These are phyloP conservation scores for Trichacis sp. DNA, from an alignment of 2,888 invertebrate species.

Conservation along the genomic window DNA sequence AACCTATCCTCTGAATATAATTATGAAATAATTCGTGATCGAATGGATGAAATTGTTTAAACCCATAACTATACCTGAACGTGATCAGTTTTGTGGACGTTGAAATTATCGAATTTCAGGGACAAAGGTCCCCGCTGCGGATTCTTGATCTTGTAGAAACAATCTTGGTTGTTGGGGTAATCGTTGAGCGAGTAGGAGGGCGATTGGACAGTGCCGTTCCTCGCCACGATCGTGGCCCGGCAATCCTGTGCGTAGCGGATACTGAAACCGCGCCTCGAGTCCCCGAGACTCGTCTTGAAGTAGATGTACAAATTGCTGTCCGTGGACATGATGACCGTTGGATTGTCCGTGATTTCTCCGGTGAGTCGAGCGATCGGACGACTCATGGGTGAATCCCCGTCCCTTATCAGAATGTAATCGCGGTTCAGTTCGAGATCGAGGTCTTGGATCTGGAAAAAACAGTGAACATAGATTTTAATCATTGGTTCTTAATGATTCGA, in stretches of 20 bases:
- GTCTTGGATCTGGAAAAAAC: constrained; percentile 76
- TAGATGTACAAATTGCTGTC: constrained; percentile 90
- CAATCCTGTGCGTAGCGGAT: constrained; percentile 90
- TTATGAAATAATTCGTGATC: too few species aligned
- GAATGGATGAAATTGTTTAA: too few species aligned
- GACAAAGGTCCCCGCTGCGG: constrained; percentile 88
- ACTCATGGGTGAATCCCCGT: constrained; percentile 90
- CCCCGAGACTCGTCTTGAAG: constrained; percentile 90
- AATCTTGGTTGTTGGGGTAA: constrained; percentile 94
- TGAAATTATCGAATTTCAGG: constrained; percentile 87
- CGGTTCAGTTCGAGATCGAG: constrained; percentile 84
- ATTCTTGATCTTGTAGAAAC: constrained; percentile 86
- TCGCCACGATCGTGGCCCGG: constrained; percentile 84
- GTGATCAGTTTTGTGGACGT: constrained; percentile 88
- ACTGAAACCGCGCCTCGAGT: constrained; percentile 90
- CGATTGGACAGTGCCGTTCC: constrained; percentile 88
- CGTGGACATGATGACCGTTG: constrained; percentile 91
- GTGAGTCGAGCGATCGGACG: constrained; percentile 86
- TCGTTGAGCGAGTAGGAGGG: constrained; percentile 87
- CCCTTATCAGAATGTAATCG: constrained; percentile 90
- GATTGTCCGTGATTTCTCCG: constrained; percentile 79
- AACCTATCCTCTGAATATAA: too few species aligned
- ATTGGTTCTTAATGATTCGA: too few species aligned
- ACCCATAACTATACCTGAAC: constrained; percentile 77
- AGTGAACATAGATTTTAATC: too few species aligned